These are phyloP conservation scores for Arizona elegans DNA, from an alignment of 2,113 vertebrate species.

Conservation along the genomic window DNA sequence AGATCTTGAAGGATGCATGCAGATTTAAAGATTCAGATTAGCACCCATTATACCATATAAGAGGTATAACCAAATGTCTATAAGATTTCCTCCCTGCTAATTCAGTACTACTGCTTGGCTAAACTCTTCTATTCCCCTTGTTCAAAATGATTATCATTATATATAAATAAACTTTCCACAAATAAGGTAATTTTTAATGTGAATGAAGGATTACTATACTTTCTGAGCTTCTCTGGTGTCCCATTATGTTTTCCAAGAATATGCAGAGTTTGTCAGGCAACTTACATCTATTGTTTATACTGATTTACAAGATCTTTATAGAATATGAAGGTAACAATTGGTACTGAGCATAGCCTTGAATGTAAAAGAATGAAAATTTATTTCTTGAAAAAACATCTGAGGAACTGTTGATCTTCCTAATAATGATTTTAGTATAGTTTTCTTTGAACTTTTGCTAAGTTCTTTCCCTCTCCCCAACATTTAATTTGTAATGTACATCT, in stretches of 20 bases:
- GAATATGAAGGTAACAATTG: conserved; percentile 17
- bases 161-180: not conserved
- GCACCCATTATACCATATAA: not conserved
- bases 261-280: conserved; percentile 15
- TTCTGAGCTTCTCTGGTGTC: not conserved
- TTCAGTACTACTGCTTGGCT: not conserved
- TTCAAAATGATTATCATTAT: not conserved
- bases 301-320: conserved; percentile 51
- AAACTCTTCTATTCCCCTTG: not conserved
- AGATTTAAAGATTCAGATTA: not conserved
- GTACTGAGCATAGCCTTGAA: conserved; percentile 40
- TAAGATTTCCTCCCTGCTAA: not conserved
- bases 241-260: conserved; percentile 33
- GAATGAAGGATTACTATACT: not conserved
- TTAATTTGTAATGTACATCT: not conserved
- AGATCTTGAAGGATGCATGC: not conserved
- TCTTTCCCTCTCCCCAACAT: not conserved
- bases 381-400: conserved; percentile 33
- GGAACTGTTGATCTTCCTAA: too few species aligned
- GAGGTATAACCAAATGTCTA: too few species aligned
- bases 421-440: not conserved
- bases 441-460: not conserved
- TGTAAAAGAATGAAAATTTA: conserved; percentile 24
- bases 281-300: conserved; percentile 44
- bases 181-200: conserved; percentile 1